These are phyloP conservation scores for Bucorvus abyssinicus DNA, from an alignment of 2,797 vertebrate genomes.

Conservation along the genomic window DNA sequence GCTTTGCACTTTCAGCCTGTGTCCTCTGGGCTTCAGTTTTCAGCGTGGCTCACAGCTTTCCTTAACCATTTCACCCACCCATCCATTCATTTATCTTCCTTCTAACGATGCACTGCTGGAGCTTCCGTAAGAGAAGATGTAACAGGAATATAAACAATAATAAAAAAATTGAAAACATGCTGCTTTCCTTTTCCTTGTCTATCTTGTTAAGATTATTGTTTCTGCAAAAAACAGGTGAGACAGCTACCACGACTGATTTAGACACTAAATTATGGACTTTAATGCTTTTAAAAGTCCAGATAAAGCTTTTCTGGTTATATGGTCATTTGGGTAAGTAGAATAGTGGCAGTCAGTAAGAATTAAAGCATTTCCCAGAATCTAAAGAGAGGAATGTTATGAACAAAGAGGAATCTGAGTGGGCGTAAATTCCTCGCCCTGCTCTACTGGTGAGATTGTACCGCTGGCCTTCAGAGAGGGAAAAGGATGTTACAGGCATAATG, in stretches of 20 bases:
- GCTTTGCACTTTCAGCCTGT: neutral
- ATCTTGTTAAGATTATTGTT: neutral
- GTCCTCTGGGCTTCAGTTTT: neutral
- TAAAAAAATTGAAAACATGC: neutral
- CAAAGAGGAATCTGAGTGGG: slow-evolving; percentile 37
- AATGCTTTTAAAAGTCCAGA: neutral
- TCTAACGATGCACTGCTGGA: neutral
- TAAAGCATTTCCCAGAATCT: neutral
- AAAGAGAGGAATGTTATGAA: neutral
- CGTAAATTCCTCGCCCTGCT: neutral
- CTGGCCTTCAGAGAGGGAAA: slow-evolving; percentile 33
- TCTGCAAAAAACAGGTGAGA: neutral
- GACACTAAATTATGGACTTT: neutral
- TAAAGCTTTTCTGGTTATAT: neutral
- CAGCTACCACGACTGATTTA: neutral
- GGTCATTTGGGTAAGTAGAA: neutral
- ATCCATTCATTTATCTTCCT: neutral
- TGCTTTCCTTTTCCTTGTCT: neutral
- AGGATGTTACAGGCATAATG: slow-evolving; percentile 45
- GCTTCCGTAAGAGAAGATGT: neutral
- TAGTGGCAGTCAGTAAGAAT: neutral
- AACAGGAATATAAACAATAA: neutral
- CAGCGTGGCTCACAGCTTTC: neutral
- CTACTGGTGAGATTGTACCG: neutral
- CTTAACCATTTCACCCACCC: neutral